Evolutionary conservation across 1,140 invertebrate genomes (phyloP).

Genomic region (Drosophila miranda): DNA sequence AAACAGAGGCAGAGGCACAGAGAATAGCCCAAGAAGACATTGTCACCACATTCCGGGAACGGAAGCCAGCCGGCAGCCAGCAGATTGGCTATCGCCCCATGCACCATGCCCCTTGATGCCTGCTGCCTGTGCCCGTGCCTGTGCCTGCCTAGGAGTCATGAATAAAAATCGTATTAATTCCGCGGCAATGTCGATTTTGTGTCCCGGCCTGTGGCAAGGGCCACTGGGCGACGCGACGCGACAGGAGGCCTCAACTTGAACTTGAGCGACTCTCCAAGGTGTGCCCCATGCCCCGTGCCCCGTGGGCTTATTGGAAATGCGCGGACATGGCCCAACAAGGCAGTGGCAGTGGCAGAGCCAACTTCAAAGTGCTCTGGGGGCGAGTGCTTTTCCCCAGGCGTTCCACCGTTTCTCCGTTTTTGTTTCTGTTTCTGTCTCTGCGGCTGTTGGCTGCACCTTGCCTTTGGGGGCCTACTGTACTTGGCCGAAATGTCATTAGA

Average conservation of each 20-base stretch:
- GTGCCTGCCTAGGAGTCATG: conserved; percentile 54
- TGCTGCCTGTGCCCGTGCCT: background rate
- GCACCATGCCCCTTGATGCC: conserved; percentile 2
- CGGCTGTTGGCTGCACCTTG: conserved; percentile 30
- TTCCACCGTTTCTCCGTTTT: background rate
- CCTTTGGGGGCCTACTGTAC: conserved; percentile 48
- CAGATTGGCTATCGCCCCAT: conserved; percentile 72
- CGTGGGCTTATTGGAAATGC: conserved; percentile 63
- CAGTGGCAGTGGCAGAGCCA: background rate
- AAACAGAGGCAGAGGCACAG: conserved; percentile 34
- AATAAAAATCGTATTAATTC: conserved; percentile 80
- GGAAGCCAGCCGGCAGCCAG: conserved; percentile 60
- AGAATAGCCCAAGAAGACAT: conserved; percentile 59
- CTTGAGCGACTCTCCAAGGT: conserved; percentile 45
- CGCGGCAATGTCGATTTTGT: conserved; percentile 61
- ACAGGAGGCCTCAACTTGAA: conserved; percentile 72
- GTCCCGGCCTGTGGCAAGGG: conserved; percentile 30
- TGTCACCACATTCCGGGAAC: conserved; percentile 78
- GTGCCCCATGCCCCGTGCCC: conserved; percentile 4
- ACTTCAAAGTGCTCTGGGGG: conserved; percentile 29
- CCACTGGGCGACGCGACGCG: conserved; percentile 8
- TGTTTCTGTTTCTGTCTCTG: background rate
- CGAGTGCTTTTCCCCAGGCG: conserved; percentile 47
- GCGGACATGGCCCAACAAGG: conserved; percentile 43
- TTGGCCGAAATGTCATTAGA: conserved; percentile 36